Evolutionary conservation across 1,140 invertebrate species (phyloP).

Genomic region (Matsumurasca onukii): DNA sequence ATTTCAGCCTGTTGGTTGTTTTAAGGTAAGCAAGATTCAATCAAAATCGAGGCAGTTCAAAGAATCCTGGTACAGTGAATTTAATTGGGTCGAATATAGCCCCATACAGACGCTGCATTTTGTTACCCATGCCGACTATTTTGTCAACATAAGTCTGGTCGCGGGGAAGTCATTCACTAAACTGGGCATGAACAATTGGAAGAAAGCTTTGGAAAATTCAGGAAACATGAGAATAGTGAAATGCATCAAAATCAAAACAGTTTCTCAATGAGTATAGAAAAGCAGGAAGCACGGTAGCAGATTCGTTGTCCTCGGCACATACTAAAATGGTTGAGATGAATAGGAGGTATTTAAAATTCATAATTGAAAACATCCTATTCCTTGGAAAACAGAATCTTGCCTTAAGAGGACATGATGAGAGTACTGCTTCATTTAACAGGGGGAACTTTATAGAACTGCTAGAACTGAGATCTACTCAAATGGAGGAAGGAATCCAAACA

Average conservation of each 20-base stretch:
- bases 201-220: constrained; percentile 12
- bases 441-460: not conserved
- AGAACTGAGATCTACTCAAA: not conserved
- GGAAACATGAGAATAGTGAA: constrained; percentile 9
- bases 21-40: not conserved
- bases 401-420: not conserved
- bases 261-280: constrained; percentile 10
- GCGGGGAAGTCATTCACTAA: constrained; percentile 2
- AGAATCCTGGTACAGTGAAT: constrained; percentile 16
- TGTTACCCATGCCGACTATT: constrained; percentile 13
- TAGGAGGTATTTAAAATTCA: constrained; percentile 6
- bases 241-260: not conserved
- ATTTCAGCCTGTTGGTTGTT: not conserved
- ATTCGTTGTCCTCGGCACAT: not conserved
- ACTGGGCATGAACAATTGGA: constrained; percentile 13
- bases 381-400: constrained; percentile 21
- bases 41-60: constrained; percentile 14
- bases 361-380: constrained; percentile 15
- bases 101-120: constrained; percentile 4
- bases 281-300: not conserved
- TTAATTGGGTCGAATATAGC: constrained; percentile 12
- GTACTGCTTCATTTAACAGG: not conserved
- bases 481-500: not conserved
- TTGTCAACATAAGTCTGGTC: constrained; percentile 3
- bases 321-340: constrained; percentile 13